phyloP scores from a whole-genome alignment of 2,888 invertebrate genomes.

The Drosophila leonis region DNA sequence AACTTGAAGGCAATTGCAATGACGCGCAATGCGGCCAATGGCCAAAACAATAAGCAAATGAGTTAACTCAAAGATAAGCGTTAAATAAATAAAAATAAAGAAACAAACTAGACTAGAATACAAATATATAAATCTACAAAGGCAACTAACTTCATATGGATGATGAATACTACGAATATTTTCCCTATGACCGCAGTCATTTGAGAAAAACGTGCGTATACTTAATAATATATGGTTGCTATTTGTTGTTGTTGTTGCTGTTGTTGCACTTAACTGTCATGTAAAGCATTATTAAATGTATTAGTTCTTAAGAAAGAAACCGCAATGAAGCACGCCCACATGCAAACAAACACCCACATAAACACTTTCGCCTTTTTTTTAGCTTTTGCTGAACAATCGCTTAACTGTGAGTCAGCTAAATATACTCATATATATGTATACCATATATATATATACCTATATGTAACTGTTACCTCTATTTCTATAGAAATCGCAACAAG shows the following conservation, averaged over 20 bases:
- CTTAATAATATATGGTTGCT: constrained; percentile 30
- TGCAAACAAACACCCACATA: constrained; percentile 23
- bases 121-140: not conserved
- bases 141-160: constrained; percentile 71
- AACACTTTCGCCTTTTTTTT: constrained; percentile 43
- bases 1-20: constrained; percentile 37
- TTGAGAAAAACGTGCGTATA: constrained; percentile 84
- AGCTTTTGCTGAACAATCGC: constrained; percentile 22
- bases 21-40: constrained; percentile 46
- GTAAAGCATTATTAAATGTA: constrained; percentile 43
- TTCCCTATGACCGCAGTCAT: constrained; percentile 83
- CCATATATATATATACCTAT: not conserved
- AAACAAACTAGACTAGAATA: not conserved
- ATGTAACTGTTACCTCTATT: constrained; percentile 26
- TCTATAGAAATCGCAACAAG: constrained; percentile 37
- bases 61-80: constrained; percentile 45
- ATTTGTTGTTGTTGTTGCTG: constrained; percentile 11
- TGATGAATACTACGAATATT: constrained; percentile 83
- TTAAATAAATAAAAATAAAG: constrained; percentile 1
- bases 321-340: constrained; percentile 35
- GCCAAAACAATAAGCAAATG: constrained; percentile 57
- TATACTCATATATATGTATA: not conserved
- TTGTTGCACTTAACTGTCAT: constrained; percentile 45
- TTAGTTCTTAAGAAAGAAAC: constrained; percentile 47
- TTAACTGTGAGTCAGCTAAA: constrained; percentile 39